phyloP scores from a whole-genome alignment of 2,113 vertebrate species.

The Ondatra zibethicus region DNA sequence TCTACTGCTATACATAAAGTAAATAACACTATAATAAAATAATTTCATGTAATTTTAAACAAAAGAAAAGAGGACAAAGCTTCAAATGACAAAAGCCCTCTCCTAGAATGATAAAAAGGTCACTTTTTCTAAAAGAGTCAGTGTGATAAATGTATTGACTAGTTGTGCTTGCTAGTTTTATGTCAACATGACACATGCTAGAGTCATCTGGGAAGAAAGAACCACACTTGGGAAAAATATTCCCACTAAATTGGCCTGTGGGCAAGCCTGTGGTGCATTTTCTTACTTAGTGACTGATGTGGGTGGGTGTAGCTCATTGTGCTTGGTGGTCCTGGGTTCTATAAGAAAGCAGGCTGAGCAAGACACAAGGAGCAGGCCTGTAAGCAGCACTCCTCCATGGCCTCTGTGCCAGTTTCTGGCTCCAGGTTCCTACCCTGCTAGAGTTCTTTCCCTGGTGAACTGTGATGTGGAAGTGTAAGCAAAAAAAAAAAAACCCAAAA shows the following conservation, averaged over 20 bases:
- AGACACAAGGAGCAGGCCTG: background rate
- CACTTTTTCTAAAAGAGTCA: background rate
- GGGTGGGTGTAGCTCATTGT: background rate
- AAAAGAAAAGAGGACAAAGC: background rate
- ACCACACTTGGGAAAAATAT: background rate
- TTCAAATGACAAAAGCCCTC: background rate
- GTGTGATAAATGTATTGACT: background rate
- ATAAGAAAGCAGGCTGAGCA: background rate
- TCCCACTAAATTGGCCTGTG: background rate
- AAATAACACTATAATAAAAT: background rate
- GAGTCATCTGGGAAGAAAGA: background rate
- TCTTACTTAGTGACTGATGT: background rate
- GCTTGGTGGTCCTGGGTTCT: background rate
- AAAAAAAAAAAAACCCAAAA: too few relatives aligned
- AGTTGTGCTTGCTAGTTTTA: background rate
- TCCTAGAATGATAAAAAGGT: background rate
- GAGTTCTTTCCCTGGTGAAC: background rate
- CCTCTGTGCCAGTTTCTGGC: background rate
- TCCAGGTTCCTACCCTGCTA: background rate
- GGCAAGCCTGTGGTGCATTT: background rate
- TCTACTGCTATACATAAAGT: background rate
- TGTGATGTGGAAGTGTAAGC: background rate
- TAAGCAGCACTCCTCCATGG: background rate
- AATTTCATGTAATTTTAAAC: background rate
- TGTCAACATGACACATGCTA: background rate